Conservation (phyloP, 2,113 vertebrate species). For the Mugil cephalus region DNA sequence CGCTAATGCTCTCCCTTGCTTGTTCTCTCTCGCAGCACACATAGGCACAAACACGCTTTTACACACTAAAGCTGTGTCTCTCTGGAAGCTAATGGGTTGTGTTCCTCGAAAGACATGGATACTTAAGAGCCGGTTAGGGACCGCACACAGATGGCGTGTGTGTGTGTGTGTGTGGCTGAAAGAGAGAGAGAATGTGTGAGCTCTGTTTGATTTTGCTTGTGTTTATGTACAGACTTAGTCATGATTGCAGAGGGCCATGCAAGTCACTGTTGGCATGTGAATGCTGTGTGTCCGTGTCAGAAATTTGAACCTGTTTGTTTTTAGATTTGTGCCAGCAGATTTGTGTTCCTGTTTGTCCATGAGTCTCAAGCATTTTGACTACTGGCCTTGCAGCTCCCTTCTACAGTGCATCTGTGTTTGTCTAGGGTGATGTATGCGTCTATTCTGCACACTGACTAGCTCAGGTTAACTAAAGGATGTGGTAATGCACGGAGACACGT, state of each 20-base stretch:
- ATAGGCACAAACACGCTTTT: constrained; percentile 12
- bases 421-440: too few species aligned
- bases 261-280: constrained; percentile 9
- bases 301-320: neutral
- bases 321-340: neutral
- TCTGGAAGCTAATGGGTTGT: constrained; percentile 69
- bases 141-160: constrained; percentile 50
- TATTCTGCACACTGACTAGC: neutral
- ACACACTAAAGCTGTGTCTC: constrained; percentile 53
- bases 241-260: neutral
- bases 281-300: neutral
- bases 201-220: constrained; percentile 31
- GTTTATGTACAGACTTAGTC: constrained; percentile 10
- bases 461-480: neutral
- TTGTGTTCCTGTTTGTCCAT: constrained; percentile 6
- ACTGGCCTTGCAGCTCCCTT: neutral
- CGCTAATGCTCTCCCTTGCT: constrained; percentile 62
- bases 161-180: constrained; percentile 16
- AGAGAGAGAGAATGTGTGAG: constrained; percentile 12
- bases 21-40: constrained; percentile 32
- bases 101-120: constrained; percentile 67
- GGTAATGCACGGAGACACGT: neutral
- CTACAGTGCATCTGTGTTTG: neutral
- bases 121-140: constrained; percentile 68
- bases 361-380: neutral